These are phyloP conservation scores for Periophthalmus modestus DNA, from an alignment of 2,113 vertebrate species.

Conservation along the genomic window DNA sequence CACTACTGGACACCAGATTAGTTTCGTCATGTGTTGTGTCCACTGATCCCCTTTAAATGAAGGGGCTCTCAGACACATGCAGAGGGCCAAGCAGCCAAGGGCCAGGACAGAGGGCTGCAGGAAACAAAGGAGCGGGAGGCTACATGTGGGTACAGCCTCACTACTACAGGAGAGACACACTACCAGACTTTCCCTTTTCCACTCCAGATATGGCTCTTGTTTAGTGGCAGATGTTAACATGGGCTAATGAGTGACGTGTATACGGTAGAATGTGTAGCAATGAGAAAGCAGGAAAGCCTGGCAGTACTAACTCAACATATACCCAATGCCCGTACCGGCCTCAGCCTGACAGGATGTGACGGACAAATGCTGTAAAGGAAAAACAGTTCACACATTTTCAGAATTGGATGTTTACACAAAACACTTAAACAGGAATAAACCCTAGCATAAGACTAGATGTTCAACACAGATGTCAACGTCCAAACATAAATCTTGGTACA, in stretches of 20 bases:
- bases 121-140: slow-evolving; percentile 49
- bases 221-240: slow-evolving; percentile 10
- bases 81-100: slow-evolving; percentile 69
- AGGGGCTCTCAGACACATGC: slow-evolving; percentile 60
- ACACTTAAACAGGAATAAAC: not conserved
- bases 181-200: slow-evolving; percentile 59
- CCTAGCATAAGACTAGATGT: not conserved
- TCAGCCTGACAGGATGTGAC: slow-evolving; percentile 80
- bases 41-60: slow-evolving; percentile 42
- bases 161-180: slow-evolving; percentile 49
- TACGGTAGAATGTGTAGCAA: slow-evolving; percentile 18
- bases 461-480: too few relatives aligned
- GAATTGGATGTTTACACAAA: slow-evolving; percentile 12
- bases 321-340: slow-evolving; percentile 68
- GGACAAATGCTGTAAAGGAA: slow-evolving; percentile 77
- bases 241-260: slow-evolving; percentile 21
- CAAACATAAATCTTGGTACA: not conserved
- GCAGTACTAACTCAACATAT: slow-evolving; percentile 53
- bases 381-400: slow-evolving; percentile 67
- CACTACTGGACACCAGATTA: not conserved
- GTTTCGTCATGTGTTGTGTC: slow-evolving; percentile 50
- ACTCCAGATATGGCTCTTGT: slow-evolving; percentile 11
- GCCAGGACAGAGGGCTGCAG: slow-evolving; percentile 68
- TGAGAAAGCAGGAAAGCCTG: slow-evolving; percentile 59
- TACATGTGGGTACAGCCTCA: slow-evolving; percentile 57